Evolutionary conservation across 2,113 vertebrate genomes (phyloP).

Genomic region (Collichthys lucidus): DNA sequence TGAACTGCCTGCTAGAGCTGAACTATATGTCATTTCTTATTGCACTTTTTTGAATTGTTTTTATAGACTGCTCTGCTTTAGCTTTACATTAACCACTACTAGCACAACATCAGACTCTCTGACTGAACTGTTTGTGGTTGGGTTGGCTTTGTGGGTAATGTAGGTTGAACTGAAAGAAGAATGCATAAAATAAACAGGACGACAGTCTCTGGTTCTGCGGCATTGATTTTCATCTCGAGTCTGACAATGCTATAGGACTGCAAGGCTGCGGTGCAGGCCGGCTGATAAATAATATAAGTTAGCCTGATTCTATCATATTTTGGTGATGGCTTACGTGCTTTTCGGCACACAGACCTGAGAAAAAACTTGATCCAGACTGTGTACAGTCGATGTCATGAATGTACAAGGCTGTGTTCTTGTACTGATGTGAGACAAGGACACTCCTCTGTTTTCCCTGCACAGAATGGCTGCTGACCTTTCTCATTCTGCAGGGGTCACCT

Average conservation of each 20-base stretch:
- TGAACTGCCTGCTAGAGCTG: neutral
- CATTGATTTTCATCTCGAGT: too few species aligned
- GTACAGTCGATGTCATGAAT: neutral
- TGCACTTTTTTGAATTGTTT: neutral
- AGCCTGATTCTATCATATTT: slow-evolving; percentile 1
- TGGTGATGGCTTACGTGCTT: neutral
- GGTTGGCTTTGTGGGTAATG: too few species aligned
- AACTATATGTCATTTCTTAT: neutral
- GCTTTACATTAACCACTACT: neutral
- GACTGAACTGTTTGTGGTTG: too few species aligned
- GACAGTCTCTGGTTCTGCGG: too few species aligned
- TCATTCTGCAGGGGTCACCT: slow-evolving; percentile 15
- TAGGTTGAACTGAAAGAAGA: neutral
- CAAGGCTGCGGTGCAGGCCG: too few species aligned
- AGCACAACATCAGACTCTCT: too few species aligned
- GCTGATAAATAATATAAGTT: slow-evolving; percentile 5
- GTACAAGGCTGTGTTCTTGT: neutral
- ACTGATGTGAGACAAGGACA: slow-evolving; percentile 22
- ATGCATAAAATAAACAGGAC: neutral
- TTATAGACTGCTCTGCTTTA: too few species aligned
- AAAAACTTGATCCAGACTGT: neutral
- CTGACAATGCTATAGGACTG: too few species aligned
- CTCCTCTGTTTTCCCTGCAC: neutral
- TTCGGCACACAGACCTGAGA: slow-evolving; percentile 2
- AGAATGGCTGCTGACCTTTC: slow-evolving; percentile 17